phyloP scores from a whole-genome alignment of 2,797 vertebrate genomes.

The Rallus crepitans region DNA sequence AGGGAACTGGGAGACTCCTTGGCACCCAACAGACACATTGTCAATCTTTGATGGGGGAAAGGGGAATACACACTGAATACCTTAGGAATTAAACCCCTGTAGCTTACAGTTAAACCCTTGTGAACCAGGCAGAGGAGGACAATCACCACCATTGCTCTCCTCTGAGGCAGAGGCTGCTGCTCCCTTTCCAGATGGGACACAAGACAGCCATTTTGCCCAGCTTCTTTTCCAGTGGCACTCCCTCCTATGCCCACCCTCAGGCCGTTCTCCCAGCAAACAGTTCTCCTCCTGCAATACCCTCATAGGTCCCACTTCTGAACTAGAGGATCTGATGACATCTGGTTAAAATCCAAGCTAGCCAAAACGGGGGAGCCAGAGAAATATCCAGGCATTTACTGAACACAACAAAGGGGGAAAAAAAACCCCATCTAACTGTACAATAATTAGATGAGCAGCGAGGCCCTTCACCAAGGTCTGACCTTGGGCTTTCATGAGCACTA shows the following conservation, averaged over 20 bases:
- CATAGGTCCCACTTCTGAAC: background rate
- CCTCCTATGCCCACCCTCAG: background rate
- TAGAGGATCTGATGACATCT: background rate
- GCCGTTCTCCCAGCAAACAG: background rate
- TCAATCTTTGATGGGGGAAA: background rate
- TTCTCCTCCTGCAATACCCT: background rate
- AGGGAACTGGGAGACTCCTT: accelerated
- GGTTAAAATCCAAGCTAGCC: background rate
- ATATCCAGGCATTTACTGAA: background rate
- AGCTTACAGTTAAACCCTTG: background rate
- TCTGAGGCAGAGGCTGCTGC: background rate
- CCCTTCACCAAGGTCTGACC: background rate
- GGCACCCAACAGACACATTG: background rate
- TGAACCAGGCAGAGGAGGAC: background rate
- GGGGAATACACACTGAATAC: background rate
- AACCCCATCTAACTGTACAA: background rate
- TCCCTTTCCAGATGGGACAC: background rate
- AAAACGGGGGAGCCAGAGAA: background rate
- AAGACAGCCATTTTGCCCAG: background rate
- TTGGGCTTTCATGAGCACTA: background rate
- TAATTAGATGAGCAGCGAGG: background rate
- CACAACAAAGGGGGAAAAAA: background rate
- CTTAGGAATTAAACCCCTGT: background rate
- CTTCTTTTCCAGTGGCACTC: background rate
- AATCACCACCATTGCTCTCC: background rate